Evolutionary conservation across 1,140 invertebrate genomes (phyloP).

Genomic region (Plectrocnemia conspersa): DNA sequence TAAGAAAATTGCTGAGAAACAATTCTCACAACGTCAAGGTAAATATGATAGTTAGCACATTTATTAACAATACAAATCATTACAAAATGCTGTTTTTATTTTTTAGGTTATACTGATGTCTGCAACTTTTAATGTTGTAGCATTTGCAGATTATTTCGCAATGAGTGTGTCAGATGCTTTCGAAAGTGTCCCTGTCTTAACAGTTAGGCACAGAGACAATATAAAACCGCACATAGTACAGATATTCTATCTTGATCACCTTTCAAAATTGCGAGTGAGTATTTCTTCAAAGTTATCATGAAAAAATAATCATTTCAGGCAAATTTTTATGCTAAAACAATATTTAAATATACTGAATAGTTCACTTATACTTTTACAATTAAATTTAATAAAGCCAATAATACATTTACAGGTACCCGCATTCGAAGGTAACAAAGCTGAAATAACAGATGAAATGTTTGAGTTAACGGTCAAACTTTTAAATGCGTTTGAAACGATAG

Average conservation of each 20-base stretch:
- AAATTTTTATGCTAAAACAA: too few species aligned
- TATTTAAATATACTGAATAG: too few species aligned
- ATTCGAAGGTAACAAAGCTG: constrained; percentile 50
- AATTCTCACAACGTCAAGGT: constrained; percentile 67
- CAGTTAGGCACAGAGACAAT: constrained; percentile 49
- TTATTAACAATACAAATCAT: neutral
- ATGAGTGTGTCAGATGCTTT: constrained; percentile 46
- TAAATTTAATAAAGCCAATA: constrained; percentile 16
- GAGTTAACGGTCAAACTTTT: constrained; percentile 62
- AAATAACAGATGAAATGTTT: constrained; percentile 51
- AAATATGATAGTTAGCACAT: neutral
- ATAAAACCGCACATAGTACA: constrained; percentile 53
- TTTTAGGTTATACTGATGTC: constrained; percentile 81
- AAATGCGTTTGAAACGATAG: constrained; percentile 66
- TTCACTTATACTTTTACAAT: too few species aligned
- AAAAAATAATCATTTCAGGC: too few species aligned
- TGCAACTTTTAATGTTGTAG: constrained; percentile 71
- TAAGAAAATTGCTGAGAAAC: constrained; percentile 73
- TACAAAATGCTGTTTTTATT: constrained; percentile 18
- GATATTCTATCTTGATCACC: constrained; percentile 67
- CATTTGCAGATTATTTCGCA: constrained; percentile 72
- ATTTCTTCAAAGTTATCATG: too few species aligned
- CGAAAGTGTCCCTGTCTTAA: constrained; percentile 52
- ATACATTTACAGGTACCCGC: constrained; percentile 48
- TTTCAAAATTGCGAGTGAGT: constrained; percentile 49